These are phyloP conservation scores for Amiota minor DNA, from an alignment of 2,888 invertebrate species.

Conservation along the genomic window DNA sequence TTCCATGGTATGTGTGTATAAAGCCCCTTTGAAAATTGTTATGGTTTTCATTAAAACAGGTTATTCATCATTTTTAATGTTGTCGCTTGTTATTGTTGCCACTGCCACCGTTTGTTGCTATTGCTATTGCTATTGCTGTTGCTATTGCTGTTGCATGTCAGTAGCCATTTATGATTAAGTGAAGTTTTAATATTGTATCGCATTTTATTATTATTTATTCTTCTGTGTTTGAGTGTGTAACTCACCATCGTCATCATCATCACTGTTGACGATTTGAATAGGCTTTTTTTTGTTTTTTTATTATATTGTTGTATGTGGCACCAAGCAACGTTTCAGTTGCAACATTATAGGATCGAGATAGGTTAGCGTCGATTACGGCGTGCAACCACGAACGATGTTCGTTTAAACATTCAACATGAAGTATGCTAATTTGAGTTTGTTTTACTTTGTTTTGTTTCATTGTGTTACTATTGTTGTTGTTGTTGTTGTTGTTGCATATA, in stretches of 20 bases:
- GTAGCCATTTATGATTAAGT: slow-evolving; percentile 66
- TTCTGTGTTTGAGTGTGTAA: too few species aligned
- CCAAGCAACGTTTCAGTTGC: too few species aligned
- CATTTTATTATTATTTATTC: slow-evolving; percentile 29
- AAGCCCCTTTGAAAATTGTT: slow-evolving; percentile 30
- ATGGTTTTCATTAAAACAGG: slow-evolving; percentile 36
- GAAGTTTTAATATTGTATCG: slow-evolving; percentile 62
- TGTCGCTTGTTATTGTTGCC: slow-evolving; percentile 17
- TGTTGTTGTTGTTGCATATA: not conserved
- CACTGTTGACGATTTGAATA: slow-evolving; percentile 25
- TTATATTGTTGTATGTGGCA: too few species aligned
- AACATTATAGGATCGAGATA: not conserved
- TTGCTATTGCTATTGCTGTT: not conserved
- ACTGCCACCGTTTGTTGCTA: not conserved
- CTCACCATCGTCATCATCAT: not conserved
- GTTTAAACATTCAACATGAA: slow-evolving; percentile 18
- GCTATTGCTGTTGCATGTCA: slow-evolving; percentile 52
- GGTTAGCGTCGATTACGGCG: slow-evolving; percentile 7
- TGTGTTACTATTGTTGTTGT: not conserved
- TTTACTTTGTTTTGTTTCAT: not conserved
- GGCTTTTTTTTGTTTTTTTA: not conserved
- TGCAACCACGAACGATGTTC: slow-evolving; percentile 21
- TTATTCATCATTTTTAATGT: slow-evolving; percentile 34
- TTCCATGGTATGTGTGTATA: not conserved
- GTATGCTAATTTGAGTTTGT: slow-evolving; percentile 59